Percentiles rank a stretch among this genome's conserved stretches.
Conservation (phyloP, 2,113 vertebrate species). For the Stictonetta naevosa region DNA sequence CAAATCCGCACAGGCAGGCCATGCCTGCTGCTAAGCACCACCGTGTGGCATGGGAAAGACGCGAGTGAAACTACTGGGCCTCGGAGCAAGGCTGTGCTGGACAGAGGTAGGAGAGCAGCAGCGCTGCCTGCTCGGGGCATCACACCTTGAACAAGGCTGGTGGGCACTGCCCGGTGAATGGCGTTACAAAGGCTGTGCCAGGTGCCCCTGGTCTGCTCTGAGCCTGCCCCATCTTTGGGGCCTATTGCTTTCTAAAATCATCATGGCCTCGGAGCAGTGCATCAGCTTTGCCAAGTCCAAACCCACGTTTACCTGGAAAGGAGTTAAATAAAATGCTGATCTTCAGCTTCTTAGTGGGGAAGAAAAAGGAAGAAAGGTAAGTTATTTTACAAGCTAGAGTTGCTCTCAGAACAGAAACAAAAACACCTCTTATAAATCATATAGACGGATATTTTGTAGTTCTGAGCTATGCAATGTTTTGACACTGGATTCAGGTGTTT, state of each 20-base stretch:
- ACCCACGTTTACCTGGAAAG: not conserved
- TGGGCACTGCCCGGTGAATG: no score
- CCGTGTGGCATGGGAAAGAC: not conserved
- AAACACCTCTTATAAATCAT: not conserved
- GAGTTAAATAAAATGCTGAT: not conserved
- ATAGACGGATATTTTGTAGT: not conserved
- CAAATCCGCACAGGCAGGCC: not conserved
- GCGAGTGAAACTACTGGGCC: not conserved
- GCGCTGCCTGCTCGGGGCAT: no score
- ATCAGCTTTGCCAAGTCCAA: not conserved
- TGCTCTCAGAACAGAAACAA: not conserved
- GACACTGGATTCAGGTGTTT: not conserved
- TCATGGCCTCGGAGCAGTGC: not conserved
- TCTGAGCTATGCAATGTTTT: not conserved
- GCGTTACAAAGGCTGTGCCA: not conserved
- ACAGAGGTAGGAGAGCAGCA: no score
- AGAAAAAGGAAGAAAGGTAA: not conserved
- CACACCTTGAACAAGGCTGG: no score
- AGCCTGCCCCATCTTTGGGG: not conserved
- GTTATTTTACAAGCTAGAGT: not conserved
- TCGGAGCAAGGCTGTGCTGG: rapidly evolving
- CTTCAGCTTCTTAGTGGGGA: not conserved
- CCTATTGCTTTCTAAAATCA: not conserved
- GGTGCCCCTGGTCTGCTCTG: not conserved
- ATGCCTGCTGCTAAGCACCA: rapidly evolving